Conservation (phyloP, 2,888 invertebrate species). For the Mycogona germanica region DNA sequence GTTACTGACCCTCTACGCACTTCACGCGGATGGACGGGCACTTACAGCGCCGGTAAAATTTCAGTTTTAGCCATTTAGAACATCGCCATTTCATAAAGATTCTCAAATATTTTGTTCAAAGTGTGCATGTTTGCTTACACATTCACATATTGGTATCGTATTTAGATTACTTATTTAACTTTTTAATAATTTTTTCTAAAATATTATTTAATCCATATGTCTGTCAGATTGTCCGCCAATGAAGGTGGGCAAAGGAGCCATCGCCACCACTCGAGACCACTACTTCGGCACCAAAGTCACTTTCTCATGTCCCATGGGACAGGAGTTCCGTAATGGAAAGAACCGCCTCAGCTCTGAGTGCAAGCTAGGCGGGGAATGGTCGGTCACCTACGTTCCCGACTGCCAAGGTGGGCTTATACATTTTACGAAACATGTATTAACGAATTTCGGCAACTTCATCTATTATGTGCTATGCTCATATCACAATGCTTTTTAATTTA, state of each 20-base stretch:
- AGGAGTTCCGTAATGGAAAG: conserved; percentile 86
- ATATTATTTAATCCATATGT: conserved; percentile 25
- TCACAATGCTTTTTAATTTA: background rate
- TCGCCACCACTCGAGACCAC: conserved; percentile 82
- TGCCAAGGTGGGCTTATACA: conserved; percentile 57
- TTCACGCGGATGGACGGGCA: conserved; percentile 73
- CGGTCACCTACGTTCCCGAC: conserved; percentile 76
- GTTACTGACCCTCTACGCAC: conserved; percentile 76
- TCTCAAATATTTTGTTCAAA: too few relatives aligned
- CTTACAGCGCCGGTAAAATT: conserved; percentile 68
- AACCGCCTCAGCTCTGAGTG: conserved; percentile 72
- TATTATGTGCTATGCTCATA: too few relatives aligned
- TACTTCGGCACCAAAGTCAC: conserved; percentile 79
- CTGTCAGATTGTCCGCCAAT: conserved; percentile 76
- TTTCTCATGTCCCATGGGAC: conserved; percentile 84
- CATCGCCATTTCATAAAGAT: too few relatives aligned
- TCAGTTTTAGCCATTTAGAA: too few relatives aligned
- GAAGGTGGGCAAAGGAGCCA: conserved; percentile 70
- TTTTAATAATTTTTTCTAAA: background rate
- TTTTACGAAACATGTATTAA: background rate
- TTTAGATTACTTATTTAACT: background rate
- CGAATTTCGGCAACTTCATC: conserved; percentile 13
- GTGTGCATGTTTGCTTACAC: too few relatives aligned
- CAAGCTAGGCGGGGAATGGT: conserved; percentile 82
- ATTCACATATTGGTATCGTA: background rate